Evolutionary conservation across 1,140 invertebrate genomes (phyloP), one percentile per base, ranked within the genome.

Genomic region (Zaprionus kolodkinae): DNA sequence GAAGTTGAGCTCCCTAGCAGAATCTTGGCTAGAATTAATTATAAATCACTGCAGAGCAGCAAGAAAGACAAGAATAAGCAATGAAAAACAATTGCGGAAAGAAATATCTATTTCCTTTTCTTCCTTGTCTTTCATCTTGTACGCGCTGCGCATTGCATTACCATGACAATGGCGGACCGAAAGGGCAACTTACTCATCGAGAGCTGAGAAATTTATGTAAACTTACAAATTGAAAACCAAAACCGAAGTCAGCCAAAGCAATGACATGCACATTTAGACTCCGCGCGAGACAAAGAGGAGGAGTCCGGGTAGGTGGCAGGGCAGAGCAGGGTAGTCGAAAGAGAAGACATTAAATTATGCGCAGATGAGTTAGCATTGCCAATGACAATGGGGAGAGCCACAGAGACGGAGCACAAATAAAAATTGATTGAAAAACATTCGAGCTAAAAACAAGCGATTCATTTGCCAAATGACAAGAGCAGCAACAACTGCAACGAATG

Each of bases 341-440:
- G 36, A 10, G 63, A 48, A 68, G 72, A 77, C 87, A 92, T 91
- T 92, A 92, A 91, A 89, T 92, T 92, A 92, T 91, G 91, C 91
- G 87, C 91, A 92, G 91, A 92, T 92, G 91, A 92, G 91, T 92
- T 92, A 86, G 91, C 91, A 91, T 81, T 91, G 78, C 72, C 77
- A 81, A 87, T 87, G 80, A 78, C 82, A 81, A 85, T 81, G 81
- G 30, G 15, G 33, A 55, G 17, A 21, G 21, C 21, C 21, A 21
- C 17, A 11, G 27, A 13, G 78, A 68, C 76, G 69, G 33, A 72
- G 70, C 69, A 84, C 71, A 78, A 56, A 92, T 92, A 92, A 92
- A 92, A 92, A 92, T 88, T 92, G 90, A 92, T 92, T 92, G 91
- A 79, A 92, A 89, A 89, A 89, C 85, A 89, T 89, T 78, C 50